Evolutionary conservation across 2,888 invertebrate genomes (phyloP).

Genomic region (Sthenelais limicola): DNA sequence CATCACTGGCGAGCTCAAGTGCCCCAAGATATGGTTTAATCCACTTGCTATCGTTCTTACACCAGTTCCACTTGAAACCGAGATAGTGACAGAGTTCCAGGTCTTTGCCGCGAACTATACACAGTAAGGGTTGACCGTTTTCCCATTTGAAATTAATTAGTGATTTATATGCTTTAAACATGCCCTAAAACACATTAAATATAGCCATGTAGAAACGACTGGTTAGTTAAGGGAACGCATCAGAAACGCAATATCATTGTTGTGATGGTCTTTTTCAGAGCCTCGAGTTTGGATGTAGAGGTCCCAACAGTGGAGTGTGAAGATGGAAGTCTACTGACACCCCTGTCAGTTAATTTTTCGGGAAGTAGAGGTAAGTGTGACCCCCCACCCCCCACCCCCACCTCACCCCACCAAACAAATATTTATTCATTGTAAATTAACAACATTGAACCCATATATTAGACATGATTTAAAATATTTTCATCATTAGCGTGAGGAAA

Average conservation of each 20-base stretch:
- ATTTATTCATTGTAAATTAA: too few relatives aligned
- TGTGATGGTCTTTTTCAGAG: too few relatives aligned
- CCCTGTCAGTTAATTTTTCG: slow-evolving; percentile 65
- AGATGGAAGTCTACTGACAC: slow-evolving; percentile 64
- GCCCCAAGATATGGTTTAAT: slow-evolving; percentile 68
- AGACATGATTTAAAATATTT: too few relatives aligned
- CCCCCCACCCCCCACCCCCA: background rate
- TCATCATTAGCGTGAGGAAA: too few relatives aligned
- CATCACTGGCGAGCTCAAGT: slow-evolving; percentile 64
- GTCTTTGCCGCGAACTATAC: slow-evolving; percentile 61
- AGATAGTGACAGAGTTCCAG: slow-evolving; percentile 63
- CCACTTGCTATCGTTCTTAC: slow-evolving; percentile 69
- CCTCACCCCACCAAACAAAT: too few relatives aligned
- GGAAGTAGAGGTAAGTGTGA: slow-evolving; percentile 60
- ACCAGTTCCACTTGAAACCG: slow-evolving; percentile 68
- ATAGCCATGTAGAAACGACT: too few relatives aligned
- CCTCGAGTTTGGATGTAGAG: slow-evolving; percentile 56
- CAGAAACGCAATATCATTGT: too few relatives aligned
- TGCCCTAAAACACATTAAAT: too few relatives aligned
- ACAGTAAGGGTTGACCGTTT: slow-evolving; percentile 55
- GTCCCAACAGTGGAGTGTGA: slow-evolving; percentile 67
- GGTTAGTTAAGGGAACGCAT: too few relatives aligned
- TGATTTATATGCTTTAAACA: too few relatives aligned
- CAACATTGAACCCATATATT: too few relatives aligned
- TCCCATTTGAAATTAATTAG: too few relatives aligned